Evolutionary conservation across 2,888 invertebrate species (phyloP).

Genomic region (Branchipolynoe longqiensis): DNA sequence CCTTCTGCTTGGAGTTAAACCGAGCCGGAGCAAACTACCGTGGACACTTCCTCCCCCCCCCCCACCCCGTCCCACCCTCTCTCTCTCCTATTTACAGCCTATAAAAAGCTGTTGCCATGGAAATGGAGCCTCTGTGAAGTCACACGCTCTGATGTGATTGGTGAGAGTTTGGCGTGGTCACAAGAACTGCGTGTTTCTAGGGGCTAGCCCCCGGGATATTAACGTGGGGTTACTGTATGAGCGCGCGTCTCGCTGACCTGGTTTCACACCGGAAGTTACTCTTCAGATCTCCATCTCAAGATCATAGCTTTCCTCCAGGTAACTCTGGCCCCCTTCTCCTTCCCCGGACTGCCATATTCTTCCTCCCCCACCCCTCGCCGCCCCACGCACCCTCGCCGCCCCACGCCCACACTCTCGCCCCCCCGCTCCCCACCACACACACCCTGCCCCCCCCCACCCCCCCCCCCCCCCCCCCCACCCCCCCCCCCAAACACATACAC

Average conservation of each 20-base stretch:
- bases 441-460: background rate
- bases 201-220: background rate
- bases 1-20: too few species aligned
- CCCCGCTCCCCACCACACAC: background rate
- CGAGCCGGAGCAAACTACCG: too few species aligned
- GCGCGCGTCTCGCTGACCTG: too few species aligned
- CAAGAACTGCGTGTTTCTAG: background rate
- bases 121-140: constrained; percentile 18
- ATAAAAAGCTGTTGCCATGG: constrained; percentile 51
- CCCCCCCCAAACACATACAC: background rate
- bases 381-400: too few species aligned
- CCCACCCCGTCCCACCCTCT: too few species aligned
- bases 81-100: background rate
- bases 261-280: too few species aligned
- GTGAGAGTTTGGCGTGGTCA: background rate
- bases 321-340: too few species aligned
- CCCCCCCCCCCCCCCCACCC: background rate
- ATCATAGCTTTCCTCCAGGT: too few species aligned
- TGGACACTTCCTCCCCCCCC: too few species aligned
- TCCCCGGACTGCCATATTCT: too few species aligned
- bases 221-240: background rate
- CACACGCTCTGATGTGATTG: constrained; percentile 26
- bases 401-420: background rate
- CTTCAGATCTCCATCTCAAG: too few species aligned
- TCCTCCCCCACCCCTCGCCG: too few species aligned